These are phyloP conservation scores for Sphinx pinastri DNA, from an alignment of 2,888 invertebrate species.

Conservation along the genomic window DNA sequence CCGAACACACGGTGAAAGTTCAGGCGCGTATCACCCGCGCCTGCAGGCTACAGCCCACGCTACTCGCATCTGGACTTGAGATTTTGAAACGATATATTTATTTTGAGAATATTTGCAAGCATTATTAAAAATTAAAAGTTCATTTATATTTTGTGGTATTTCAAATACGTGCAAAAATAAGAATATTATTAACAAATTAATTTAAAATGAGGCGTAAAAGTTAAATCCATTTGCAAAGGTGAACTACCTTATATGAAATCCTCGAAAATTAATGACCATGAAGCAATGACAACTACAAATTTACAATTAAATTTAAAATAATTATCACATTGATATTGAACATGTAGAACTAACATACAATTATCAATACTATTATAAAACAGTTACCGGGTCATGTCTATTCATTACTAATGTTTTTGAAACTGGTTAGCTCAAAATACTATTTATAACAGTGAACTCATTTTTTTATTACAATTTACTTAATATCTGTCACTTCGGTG, in stretches of 20 bases:
- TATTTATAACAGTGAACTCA: neutral
- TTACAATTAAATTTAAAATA: neutral
- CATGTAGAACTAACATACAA: neutral
- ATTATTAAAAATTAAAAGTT: conserved; percentile 7
- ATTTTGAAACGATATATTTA: conserved; percentile 39
- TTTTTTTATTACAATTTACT: too few relatives aligned
- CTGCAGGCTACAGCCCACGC: conserved; percentile 65
- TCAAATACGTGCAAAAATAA: too few relatives aligned
- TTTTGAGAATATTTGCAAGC: neutral
- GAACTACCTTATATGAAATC: neutral
- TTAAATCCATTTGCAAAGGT: neutral
- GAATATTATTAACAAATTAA: too few relatives aligned
- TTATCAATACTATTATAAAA: neutral
- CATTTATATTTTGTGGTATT: conserved; percentile 16
- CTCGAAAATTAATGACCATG: neutral
- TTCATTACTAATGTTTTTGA: neutral
- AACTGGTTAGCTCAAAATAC: neutral
- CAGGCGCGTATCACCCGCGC: conserved; percentile 55
- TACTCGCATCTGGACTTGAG: conserved; percentile 41
- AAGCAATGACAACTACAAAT: neutral
- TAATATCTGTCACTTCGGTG: too few relatives aligned
- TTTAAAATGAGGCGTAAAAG: neutral
- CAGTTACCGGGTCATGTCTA: neutral
- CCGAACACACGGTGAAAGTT: conserved; percentile 73
- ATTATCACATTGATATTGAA: too few relatives aligned